phyloP scores from a whole-genome alignment of 2,797 vertebrate species.

The Notolabrus celidotus region DNA sequence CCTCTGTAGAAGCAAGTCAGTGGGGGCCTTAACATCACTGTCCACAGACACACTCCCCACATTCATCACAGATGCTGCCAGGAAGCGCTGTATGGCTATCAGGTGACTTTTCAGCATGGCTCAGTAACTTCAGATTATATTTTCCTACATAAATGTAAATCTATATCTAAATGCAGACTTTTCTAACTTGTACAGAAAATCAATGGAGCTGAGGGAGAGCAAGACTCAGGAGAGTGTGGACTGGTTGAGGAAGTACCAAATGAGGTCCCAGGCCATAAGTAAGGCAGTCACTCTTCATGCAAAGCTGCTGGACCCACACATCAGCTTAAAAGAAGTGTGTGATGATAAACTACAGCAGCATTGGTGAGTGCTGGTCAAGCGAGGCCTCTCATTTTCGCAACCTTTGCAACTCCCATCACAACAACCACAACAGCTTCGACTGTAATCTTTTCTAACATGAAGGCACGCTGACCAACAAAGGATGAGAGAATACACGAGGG shows the following conservation, averaged over 20 bases:
- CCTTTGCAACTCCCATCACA: constrained; percentile 45
- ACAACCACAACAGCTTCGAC: constrained; percentile 38
- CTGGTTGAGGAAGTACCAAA: constrained; percentile 88
- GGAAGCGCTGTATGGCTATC: constrained; percentile 89
- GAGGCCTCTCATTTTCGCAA: constrained; percentile 17
- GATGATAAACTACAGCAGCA: constrained; percentile 88
- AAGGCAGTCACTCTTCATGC: constrained; percentile 88
- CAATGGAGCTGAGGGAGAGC: constrained; percentile 86
- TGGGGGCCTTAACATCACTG: constrained; percentile 88
- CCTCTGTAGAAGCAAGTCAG: constrained; percentile 85
- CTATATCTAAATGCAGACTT: not conserved
- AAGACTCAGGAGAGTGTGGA: constrained; percentile 82
- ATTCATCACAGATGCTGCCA: constrained; percentile 91
- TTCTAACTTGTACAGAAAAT: constrained; percentile 80
- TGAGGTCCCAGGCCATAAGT: constrained; percentile 87
- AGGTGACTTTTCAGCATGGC: constrained; percentile 81
- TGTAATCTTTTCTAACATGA: constrained; percentile 62
- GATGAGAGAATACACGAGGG: constrained; percentile 90
- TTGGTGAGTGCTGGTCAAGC: constrained; percentile 81
- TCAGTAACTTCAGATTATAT: not conserved
- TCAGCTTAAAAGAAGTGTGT: constrained; percentile 88
- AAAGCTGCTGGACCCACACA: constrained; percentile 92
- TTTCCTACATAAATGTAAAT: not conserved
- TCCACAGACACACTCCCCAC: constrained; percentile 93
- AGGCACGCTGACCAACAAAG: constrained; percentile 90